Conservation (phyloP, 2,888 invertebrate species). For the Ctena decussata region DNA sequence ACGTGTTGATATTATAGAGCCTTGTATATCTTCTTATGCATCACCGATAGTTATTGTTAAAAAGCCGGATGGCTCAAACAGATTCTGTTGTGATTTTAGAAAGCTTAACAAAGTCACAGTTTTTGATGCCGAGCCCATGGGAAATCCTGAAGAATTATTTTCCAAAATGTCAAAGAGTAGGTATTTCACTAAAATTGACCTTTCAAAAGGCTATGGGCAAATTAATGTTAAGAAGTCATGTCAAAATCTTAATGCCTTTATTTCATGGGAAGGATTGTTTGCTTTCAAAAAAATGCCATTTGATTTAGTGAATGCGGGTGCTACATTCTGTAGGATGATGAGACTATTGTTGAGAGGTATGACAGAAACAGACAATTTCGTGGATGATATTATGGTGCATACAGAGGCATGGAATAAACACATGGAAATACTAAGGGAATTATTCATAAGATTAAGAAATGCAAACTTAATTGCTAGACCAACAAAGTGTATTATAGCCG, state of each 20-base stretch:
- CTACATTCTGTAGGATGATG: conserved; percentile 52
- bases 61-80: conserved; percentile 53
- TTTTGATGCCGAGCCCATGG: too few species aligned
- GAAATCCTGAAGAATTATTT: conserved; percentile 65
- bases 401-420: conserved; percentile 57
- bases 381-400: conserved; percentile 58
- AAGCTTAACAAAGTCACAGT: too few species aligned
- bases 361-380: conserved; percentile 37
- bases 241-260: neutral
- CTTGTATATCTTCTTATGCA: conserved; percentile 9
- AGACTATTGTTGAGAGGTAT: conserved; percentile 45
- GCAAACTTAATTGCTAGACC: conserved; percentile 55
- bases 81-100: conserved; percentile 68
- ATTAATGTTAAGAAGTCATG: neutral
- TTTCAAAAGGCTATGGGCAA: conserved; percentile 24
- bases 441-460: conserved; percentile 38
- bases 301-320: conserved; percentile 38
- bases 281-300: neutral
- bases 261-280: conserved; percentile 5
- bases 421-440: conserved; percentile 22
- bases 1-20: conserved; percentile 20
- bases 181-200: conserved; percentile 59
- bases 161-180: conserved; percentile 35
- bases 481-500: conserved; percentile 34
- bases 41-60: conserved; percentile 47